Conservation (phyloP, 2,888 invertebrate species). For the Scaptomyza reducta region DNA sequence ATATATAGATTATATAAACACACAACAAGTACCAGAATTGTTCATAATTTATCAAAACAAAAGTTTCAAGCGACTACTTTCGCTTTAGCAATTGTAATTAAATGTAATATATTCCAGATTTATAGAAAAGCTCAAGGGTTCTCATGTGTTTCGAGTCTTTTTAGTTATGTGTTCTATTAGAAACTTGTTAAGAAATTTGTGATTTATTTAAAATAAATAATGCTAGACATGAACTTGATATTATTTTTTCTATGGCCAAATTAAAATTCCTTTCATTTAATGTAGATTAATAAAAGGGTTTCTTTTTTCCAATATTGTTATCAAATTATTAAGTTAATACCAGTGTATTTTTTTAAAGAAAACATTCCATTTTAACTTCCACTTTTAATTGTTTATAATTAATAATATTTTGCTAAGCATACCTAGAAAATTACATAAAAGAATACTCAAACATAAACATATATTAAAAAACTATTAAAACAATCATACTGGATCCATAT, state of each 20-base stretch:
- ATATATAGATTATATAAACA: slow-evolving; percentile 5
- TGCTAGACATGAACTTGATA: slow-evolving; percentile 2
- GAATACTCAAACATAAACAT: slow-evolving; percentile 35
- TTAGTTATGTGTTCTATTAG: background rate
- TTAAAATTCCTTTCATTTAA: slow-evolving; percentile 4
- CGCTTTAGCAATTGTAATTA: slow-evolving; percentile 15
- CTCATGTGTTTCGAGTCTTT: too few species aligned
- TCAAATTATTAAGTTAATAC: background rate
- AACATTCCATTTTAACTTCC: slow-evolving; percentile 10
- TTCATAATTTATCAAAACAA: slow-evolving; percentile 24
- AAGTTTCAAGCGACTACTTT: background rate
- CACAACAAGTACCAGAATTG: slow-evolving; percentile 25
- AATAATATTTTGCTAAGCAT: slow-evolving; percentile 24
- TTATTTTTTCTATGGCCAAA: slow-evolving; percentile 8
- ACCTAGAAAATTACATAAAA: slow-evolving; percentile 4
- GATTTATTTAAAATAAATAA: slow-evolving; percentile 6
- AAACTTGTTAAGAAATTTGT: background rate
- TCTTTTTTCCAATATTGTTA: slow-evolving; percentile 1
- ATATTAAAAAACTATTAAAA: background rate
- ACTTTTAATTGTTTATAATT: slow-evolving; percentile 12
- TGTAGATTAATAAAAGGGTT: too few species aligned
- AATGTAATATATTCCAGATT: slow-evolving; percentile 1
- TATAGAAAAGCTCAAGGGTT: background rate
- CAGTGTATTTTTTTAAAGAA: background rate
- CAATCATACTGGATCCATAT: slow-evolving; percentile 47